Evolutionary conservation across 37 sponge, comb jelly and placozoan species (phyloP).

Genomic region (Hexactinellida sp.): DNA sequence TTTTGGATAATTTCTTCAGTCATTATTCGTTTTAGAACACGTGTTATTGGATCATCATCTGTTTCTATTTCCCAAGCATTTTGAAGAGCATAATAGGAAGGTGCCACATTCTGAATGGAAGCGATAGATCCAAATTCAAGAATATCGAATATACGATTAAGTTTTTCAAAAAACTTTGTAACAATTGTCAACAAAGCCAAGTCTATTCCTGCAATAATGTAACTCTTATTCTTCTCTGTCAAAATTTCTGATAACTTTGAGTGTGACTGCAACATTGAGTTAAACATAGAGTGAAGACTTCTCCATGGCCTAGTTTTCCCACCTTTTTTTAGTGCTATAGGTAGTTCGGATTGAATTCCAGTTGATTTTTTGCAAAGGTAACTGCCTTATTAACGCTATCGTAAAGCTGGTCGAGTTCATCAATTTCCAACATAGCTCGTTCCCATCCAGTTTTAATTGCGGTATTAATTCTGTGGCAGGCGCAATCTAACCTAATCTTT

Average conservation of each 20-base stretch:
- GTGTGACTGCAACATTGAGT: conserved; percentile 9
- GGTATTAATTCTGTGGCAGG: conserved; percentile 15
- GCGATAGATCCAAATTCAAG: conserved; percentile 8
- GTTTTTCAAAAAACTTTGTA: conserved; percentile 2
- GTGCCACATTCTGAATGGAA: conserved; percentile 12
- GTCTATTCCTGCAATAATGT: conserved; percentile 13
- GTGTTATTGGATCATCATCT: conserved; percentile 12
- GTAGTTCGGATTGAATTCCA: conserved; percentile 17
- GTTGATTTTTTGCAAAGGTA: conserved; percentile 15
- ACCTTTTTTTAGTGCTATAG: conserved; percentile 8
- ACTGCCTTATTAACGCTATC: conserved; percentile 15
- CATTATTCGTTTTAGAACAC: neutral
- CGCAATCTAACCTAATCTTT: conserved; percentile 12
- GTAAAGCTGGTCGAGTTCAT: conserved; percentile 8
- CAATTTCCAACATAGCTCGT: conserved; percentile 12
- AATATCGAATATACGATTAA: conserved; percentile 15
- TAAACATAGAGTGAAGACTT: conserved; percentile 15
- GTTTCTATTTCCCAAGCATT: conserved; percentile 18
- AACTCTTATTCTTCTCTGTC: conserved; percentile 3
- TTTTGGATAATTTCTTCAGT: conserved; percentile 7
- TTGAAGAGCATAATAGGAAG: conserved; percentile 17
- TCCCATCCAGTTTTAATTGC: conserved; percentile 17
- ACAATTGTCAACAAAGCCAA: neutral
- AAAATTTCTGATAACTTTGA: neutral
- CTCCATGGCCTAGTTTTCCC: conserved; percentile 11